Base-by-base conservation (phyloP, 2,113 vertebrate genomes). In the Pyxicephalus adspersus region DNA sequence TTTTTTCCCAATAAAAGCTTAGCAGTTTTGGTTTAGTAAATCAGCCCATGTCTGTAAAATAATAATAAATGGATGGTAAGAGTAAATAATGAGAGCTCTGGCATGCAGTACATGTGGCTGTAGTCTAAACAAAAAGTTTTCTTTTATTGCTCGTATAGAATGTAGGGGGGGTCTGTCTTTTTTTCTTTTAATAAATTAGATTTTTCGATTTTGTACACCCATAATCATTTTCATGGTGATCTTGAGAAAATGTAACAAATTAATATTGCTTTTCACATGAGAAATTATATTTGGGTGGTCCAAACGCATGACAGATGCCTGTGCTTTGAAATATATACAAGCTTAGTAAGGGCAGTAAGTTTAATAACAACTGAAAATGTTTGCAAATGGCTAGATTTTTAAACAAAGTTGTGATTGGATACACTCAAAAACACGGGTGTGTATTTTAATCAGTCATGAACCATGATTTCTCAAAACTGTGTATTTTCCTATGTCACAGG, bases 401-500 rank as follows among this genome's bases (percentile, higher is more conserved):
- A 81, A 81, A 81, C 78, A 73, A 81, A 81, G 57, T 38, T 23
- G 78, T 73, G 67, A 81, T 73, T 51, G 38, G 58, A 81, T 73
- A 31, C n/a, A 64, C 22, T 73, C 70, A 81, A 51, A 45, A 71
- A 57, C 11, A 38, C 29, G 22, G 68, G 38, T 57, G 70, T 81
- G 79, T 64, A 73, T 74, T 19, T 57, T 74, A 81, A 81, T 72
- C 60, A 73, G 79, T 25, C 68, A 57, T 65, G 79, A 64, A 55
- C 79, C 58, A 19, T 65, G 79, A 64, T 81, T 81, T 64, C 60
- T 25, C 31, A 73, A 23, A 55, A 51, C 79, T n/a, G 26, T 81
- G 60, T 81, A 57, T 81, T 81, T 81, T 81, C 60, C 26, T 81
- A 65, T 81, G 79, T 74, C 79, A 73, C n/a, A 22, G n/a, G 26